Evolutionary conservation across 1,140 invertebrate genomes (phyloP).

Genomic region (Calephelis nemesis): DNA sequence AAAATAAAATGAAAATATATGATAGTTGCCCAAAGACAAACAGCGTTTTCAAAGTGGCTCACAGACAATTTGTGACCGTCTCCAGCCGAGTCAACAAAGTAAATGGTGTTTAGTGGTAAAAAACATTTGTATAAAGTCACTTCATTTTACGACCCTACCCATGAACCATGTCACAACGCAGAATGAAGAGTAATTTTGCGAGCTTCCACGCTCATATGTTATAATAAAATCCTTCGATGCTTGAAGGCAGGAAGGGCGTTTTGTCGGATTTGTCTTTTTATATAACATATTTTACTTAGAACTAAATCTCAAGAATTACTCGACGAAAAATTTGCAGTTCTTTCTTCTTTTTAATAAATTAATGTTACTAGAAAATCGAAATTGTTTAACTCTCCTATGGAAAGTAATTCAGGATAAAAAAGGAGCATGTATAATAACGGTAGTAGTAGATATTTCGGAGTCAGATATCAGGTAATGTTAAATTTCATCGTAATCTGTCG

Average conservation of each 20-base stretch:
- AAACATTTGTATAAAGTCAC: constrained; percentile 11
- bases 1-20: neutral
- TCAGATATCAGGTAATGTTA: too few relatives aligned
- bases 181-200: constrained; percentile 17
- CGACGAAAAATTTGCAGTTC: too few relatives aligned
- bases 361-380: too few relatives aligned
- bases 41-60: neutral
- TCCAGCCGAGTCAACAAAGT: constrained; percentile 4
- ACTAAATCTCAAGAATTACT: neutral
- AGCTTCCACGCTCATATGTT: constrained; percentile 13
- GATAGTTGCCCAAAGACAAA: neutral
- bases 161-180: neutral
- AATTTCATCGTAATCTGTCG: too few relatives aligned
- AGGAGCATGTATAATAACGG: too few relatives aligned
- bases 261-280: constrained; percentile 5
- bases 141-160: constrained; percentile 9
- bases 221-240: constrained; percentile 17
- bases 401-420: too few relatives aligned
- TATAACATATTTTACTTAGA: constrained; percentile 13
- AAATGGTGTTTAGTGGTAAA: constrained; percentile 17
- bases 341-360: too few relatives aligned
- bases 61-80: neutral
- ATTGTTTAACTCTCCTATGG: too few relatives aligned
- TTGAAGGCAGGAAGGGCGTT: constrained; percentile 1
- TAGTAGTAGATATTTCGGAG: too few relatives aligned